phyloP scores from a whole-genome alignment of 2,888 invertebrate species.

The Rhagium mordax region DNA sequence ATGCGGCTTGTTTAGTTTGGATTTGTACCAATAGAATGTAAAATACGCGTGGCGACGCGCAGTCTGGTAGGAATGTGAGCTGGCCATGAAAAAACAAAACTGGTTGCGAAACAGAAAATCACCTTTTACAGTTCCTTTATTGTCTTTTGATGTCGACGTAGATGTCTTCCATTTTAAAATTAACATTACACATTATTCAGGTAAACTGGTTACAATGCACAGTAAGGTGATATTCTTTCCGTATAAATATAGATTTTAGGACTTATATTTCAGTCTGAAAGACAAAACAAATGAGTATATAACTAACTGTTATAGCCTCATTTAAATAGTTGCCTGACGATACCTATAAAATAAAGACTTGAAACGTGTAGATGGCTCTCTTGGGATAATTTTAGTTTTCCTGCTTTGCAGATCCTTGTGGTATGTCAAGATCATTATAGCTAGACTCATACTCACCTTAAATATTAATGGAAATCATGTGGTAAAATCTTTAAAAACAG shows the following conservation, averaged over 20 bases:
- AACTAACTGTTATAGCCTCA: slow-evolving; percentile 24
- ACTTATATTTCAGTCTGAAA: slow-evolving; percentile 18
- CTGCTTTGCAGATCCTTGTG: neutral
- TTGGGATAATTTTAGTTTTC: slow-evolving; percentile 9
- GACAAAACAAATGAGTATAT: slow-evolving; percentile 27
- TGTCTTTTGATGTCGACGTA: slow-evolving; percentile 26
- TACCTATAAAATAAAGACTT: neutral
- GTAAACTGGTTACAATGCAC: slow-evolving; percentile 16
- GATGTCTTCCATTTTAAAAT: slow-evolving; percentile 28
- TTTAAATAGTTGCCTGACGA: slow-evolving; percentile 26
- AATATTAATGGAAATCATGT: neutral
- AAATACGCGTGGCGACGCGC: slow-evolving; percentile 47
- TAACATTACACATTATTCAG: neutral
- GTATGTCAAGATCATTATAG: neutral
- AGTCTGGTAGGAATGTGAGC: slow-evolving; percentile 50
- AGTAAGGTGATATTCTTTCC: slow-evolving; percentile 8
- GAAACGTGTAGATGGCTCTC: neutral
- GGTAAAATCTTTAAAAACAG: neutral
- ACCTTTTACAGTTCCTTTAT: slow-evolving; percentile 41
- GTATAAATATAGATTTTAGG: slow-evolving; percentile 30
- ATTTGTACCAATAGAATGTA: slow-evolving; percentile 30
- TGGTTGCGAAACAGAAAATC: slow-evolving; percentile 43
- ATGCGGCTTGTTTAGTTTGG: slow-evolving; percentile 28
- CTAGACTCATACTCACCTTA: too few species aligned
- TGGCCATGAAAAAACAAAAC: slow-evolving; percentile 45